Evolutionary conservation across 2,888 invertebrate genomes (phyloP), one percentile per base, ranked within the genome.

Genomic region (Meganola albula): DNA sequence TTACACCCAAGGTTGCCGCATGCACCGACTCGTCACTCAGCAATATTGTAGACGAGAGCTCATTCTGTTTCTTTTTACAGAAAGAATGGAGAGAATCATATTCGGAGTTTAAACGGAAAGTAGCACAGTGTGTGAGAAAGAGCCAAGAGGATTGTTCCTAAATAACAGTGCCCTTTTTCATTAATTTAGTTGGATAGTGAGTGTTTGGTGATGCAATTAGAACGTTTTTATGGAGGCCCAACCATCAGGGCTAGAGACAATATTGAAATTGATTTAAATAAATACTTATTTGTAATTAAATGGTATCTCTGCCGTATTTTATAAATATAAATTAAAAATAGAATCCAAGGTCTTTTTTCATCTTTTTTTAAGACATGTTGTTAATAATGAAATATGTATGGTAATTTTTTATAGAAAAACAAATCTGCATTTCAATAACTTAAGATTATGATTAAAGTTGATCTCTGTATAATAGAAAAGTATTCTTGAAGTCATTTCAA

Each of bases 51-150:
- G 72, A 88, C 79, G 58, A 54, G 42, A 66, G 75, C 77, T 83
- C 71, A 83, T 84, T 80, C 61, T 80, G 60, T 74, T 85, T 84
- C 75, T 83, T 76, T 79, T 89, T 90, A 63, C 89, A 96, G 96
- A 99, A 99, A 92, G 97, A 98, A 90, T 98, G 98, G 96, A 91
- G 98, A 87, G 98, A 98, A 89, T 93, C 95, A 82, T 96, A 95
- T 88, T 89, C 93, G 83, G 97, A 97, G 88, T 99, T 98, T 89
- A 98, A 97, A 90, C 91, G 95, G 86, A 96, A 96, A 91, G 98
- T 99, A 74, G 96, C 97, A 66, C 92, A 94, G 87, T 98, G 97
- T 90, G 98, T 99, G 74, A 91, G 98, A 88, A 96, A 95, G 89
- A 98, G 98, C 90, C 98, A 98, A 91, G 98, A 99, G 88, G 96